Conservation (phyloP, 2,888 invertebrate species). For the Dorcus hopei region DNA sequence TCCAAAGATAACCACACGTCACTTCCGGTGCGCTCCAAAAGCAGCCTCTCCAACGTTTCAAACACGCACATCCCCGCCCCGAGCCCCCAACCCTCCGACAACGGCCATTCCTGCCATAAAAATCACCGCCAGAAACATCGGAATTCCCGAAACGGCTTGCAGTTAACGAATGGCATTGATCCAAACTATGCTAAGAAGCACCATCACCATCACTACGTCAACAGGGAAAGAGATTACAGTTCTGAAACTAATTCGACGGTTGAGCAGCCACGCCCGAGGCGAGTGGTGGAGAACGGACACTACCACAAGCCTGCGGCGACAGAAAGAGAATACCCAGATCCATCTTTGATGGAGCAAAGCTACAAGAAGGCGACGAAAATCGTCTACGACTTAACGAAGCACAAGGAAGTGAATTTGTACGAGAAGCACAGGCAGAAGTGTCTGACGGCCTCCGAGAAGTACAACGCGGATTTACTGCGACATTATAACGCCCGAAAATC, state of each 20-base stretch:
- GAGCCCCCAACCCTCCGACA: conserved; percentile 34
- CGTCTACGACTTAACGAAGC: conserved; percentile 45
- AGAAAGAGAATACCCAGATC: conserved; percentile 20
- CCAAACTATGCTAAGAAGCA: conserved; percentile 48
- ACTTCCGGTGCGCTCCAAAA: conserved; percentile 53
- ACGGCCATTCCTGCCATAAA: conserved; percentile 36
- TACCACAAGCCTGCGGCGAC: conserved; percentile 33
- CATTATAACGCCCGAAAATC: conserved; percentile 57
- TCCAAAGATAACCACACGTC: conserved; percentile 42
- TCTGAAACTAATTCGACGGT: conserved; percentile 59
- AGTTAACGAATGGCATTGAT: conserved; percentile 49
- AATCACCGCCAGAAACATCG: conserved; percentile 39
- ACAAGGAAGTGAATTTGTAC: conserved; percentile 36
- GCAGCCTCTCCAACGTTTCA: conserved; percentile 56
- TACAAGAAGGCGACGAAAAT: conserved; percentile 48
- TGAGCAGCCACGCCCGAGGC: conserved; percentile 32
- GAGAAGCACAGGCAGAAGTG: conserved; percentile 47
- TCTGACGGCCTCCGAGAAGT: conserved; percentile 46
- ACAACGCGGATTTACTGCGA: conserved; percentile 43
- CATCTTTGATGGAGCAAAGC: conserved; percentile 43
- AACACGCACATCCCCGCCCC: conserved; percentile 51
- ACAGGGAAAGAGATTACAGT: conserved; percentile 53
- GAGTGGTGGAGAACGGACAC: conserved; percentile 25
- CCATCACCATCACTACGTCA: conserved; percentile 42
- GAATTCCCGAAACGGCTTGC: conserved; percentile 38